phyloP scores from a whole-genome alignment of 2,888 invertebrate species.

The Protula sp. region DNA sequence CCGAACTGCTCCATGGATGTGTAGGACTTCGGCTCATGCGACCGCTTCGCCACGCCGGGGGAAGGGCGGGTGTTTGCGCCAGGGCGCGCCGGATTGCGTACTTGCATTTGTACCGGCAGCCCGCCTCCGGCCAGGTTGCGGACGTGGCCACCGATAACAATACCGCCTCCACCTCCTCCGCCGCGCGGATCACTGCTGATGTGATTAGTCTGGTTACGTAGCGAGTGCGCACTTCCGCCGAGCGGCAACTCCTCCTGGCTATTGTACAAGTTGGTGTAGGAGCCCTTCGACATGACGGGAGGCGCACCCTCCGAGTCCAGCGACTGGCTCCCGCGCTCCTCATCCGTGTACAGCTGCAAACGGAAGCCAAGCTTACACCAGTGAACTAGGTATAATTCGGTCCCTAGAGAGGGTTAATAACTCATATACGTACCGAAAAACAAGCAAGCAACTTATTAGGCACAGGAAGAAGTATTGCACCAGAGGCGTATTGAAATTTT shows the following conservation, averaged over 20 bases:
- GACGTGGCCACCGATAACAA: not conserved
- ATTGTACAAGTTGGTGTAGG: slow-evolving; percentile 24
- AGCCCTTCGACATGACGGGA: slow-evolving; percentile 8
- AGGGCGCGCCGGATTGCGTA: not conserved
- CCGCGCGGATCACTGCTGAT: not conserved
- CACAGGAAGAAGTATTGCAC: too few relatives aligned
- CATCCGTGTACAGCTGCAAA: slow-evolving; percentile 2
- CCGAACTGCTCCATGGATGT: slow-evolving; percentile 18
- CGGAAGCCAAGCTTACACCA: not conserved
- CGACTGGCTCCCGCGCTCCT: slow-evolving; percentile 16
- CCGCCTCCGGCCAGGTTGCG: not conserved
- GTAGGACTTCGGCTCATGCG: slow-evolving; percentile 4
- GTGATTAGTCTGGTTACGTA: slow-evolving; percentile 12
- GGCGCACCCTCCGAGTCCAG: slow-evolving; percentile 16
- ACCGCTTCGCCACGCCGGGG: not conserved
- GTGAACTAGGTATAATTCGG: too few relatives aligned
- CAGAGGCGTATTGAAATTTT: too few relatives aligned
- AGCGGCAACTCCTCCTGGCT: slow-evolving; percentile 20
- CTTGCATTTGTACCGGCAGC: not conserved
- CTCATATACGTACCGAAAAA: too few relatives aligned
- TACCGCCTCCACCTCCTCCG: not conserved
- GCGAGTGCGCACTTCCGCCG: slow-evolving; percentile 26
- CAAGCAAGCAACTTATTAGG: too few relatives aligned
- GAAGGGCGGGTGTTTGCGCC: slow-evolving; percentile 9
- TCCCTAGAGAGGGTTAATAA: too few relatives aligned